These are phyloP conservation scores for Mustela nigripes DNA, from an alignment of 2,113 vertebrate genomes.

Conservation along the genomic window DNA sequence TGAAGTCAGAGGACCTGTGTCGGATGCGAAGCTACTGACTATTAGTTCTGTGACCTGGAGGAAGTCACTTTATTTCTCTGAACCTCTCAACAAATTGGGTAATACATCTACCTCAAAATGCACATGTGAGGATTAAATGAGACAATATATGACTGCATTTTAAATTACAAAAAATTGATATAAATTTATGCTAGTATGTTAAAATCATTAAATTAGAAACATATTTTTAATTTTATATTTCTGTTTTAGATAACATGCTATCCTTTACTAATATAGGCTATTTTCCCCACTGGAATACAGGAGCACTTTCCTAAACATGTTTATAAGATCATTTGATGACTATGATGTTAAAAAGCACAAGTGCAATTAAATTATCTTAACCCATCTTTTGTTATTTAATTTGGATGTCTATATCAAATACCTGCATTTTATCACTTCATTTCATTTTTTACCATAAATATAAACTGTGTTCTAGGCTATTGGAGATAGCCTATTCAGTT, in stretches of 20 bases:
- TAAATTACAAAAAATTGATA: slow-evolving; percentile 43
- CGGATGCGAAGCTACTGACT: neutral
- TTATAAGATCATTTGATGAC: slow-evolving; percentile 1
- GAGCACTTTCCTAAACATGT: neutral
- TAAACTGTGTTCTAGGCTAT: neutral
- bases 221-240: slow-evolving; percentile 15
- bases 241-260: slow-evolving; percentile 1
- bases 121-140: neutral
- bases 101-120: neutral
- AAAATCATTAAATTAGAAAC: slow-evolving; percentile 65
- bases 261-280: neutral
- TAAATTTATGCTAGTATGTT: slow-evolving; percentile 22
- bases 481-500: neutral
- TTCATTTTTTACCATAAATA: neutral
- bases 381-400: neutral
- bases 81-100: neutral
- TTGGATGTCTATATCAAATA: neutral
- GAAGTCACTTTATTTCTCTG: slow-evolving; percentile 12
- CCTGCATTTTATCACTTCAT: neutral
- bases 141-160: neutral
- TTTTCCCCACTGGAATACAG: neutral
- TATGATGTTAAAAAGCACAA: neutral
- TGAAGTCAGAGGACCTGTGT: neutral
- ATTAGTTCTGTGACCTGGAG: neutral
- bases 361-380: neutral